phyloP scores from a whole-genome alignment of 2,113 vertebrate species.

The Amblyornis subalaris region DNA sequence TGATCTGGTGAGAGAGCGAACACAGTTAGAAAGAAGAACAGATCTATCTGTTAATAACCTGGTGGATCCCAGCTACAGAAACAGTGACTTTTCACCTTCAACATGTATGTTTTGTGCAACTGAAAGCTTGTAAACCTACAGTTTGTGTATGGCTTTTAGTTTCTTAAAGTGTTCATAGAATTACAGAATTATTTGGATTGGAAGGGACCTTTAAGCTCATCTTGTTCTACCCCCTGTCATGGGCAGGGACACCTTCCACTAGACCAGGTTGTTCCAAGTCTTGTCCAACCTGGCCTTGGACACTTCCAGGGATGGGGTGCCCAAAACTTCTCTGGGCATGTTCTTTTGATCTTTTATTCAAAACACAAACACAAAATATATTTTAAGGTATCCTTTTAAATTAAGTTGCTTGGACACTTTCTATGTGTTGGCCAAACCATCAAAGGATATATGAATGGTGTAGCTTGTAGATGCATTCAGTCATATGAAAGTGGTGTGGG shows the following conservation, averaged over 20 bases:
- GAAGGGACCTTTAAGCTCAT: not conserved
- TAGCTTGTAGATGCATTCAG: not conserved
- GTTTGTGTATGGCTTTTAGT: not conserved
- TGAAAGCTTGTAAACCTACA: not conserved
- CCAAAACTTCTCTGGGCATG: not conserved
- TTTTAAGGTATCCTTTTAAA: not conserved
- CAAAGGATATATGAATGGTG: not conserved
- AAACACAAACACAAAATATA: not conserved
- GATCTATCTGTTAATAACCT: constrained; percentile 72
- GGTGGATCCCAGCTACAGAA: constrained; percentile 77
- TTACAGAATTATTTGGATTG: not conserved
- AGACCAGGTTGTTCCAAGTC: not conserved
- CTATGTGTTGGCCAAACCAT: fast-evolving
- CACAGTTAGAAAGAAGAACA: constrained; percentile 77
- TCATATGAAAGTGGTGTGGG: not conserved
- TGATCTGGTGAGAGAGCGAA: constrained; percentile 71
- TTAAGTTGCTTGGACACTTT: not conserved
- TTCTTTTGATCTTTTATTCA: not conserved
- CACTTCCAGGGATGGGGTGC: not conserved
- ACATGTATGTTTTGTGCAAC: constrained; percentile 75
- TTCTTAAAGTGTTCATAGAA: not conserved
- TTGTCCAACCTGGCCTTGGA: not conserved
- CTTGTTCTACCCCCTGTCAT: not conserved
- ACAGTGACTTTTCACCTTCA: constrained; percentile 73
- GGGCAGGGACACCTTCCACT: not conserved